Percentiles rank a stretch among this genome's conserved stretches.
phyloP scores from a whole-genome alignment of 1,140 invertebrate species.

The Lithobius niger region DNA sequence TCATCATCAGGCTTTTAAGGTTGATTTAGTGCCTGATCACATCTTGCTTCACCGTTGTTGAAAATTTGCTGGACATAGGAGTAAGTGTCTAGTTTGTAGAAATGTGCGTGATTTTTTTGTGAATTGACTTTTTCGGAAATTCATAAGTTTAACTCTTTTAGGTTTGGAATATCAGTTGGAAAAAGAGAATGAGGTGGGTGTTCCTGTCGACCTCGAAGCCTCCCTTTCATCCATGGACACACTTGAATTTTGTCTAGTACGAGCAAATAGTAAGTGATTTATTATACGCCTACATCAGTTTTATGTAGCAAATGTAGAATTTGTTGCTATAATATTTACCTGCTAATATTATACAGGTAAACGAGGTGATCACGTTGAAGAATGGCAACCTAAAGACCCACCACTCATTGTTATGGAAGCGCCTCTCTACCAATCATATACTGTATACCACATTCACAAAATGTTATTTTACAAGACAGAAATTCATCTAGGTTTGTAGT shows the following conservation, averaged over 20 bases:
- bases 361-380: not conserved
- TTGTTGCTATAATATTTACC: not conserved
- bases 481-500: constrained; percentile 50
- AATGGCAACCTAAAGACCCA: constrained; percentile 37
- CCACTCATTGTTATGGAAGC: constrained; percentile 63
- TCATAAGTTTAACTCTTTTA: constrained; percentile 14
- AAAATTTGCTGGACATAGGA: no score
- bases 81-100: no score
- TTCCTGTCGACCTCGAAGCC: constrained; percentile 29
- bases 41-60: no score
- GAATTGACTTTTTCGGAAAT: no score
- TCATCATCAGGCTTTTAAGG: no score
- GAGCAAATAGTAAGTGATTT: constrained; percentile 30
- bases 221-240: constrained; percentile 28
- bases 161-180: constrained; percentile 35
- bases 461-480: constrained; percentile 63
- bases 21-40: no score
- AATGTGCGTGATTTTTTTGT: no score
- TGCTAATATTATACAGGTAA: constrained; percentile 2
- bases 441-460: constrained; percentile 62
- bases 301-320: not conserved
- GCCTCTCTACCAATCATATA: constrained; percentile 68
- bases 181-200: constrained; percentile 31
- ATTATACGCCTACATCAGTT: not conserved
- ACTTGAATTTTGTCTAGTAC: constrained; percentile 32